Conservation (phyloP, 2,113 vertebrate genomes). For the Centrocercus urophasianus region DNA sequence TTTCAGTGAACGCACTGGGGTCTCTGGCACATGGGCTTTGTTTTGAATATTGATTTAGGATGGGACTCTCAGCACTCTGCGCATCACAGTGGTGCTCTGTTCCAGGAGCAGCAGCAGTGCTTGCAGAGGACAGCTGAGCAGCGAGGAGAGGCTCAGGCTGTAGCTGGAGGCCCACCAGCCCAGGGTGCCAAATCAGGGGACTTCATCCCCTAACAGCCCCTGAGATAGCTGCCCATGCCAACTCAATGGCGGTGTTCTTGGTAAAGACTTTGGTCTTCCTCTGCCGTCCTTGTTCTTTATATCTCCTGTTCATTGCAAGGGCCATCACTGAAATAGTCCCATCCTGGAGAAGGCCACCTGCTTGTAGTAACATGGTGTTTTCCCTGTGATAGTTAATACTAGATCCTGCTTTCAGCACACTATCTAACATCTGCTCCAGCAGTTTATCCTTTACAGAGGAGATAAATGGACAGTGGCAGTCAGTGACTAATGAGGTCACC, state of each 20-base stretch:
- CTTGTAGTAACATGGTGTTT: neutral
- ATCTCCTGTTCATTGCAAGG: neutral
- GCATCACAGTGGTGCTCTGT: neutral
- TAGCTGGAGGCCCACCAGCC: neutral
- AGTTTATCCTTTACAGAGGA: neutral
- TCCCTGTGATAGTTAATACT: neutral
- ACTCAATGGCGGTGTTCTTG: neutral
- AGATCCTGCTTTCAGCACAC: neutral
- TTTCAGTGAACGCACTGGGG: conserved; percentile 16
- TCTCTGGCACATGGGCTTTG: neutral
- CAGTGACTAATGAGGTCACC: neutral
- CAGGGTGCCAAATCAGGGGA: neutral
- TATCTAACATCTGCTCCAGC: neutral
- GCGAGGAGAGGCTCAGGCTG: accelerated
- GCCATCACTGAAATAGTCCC: neutral
- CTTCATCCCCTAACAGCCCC: neutral
- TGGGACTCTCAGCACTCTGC: neutral
- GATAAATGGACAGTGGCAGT: neutral
- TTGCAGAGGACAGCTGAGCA: neutral
- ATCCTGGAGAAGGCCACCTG: neutral
- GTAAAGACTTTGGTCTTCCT: neutral
- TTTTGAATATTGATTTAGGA: conserved; percentile 36
- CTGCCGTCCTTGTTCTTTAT: neutral
- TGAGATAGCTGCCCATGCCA: neutral
- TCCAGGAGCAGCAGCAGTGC: neutral